Evolutionary conservation across 1,140 invertebrate genomes (phyloP).

Genomic region (Epicauta chinensis): DNA sequence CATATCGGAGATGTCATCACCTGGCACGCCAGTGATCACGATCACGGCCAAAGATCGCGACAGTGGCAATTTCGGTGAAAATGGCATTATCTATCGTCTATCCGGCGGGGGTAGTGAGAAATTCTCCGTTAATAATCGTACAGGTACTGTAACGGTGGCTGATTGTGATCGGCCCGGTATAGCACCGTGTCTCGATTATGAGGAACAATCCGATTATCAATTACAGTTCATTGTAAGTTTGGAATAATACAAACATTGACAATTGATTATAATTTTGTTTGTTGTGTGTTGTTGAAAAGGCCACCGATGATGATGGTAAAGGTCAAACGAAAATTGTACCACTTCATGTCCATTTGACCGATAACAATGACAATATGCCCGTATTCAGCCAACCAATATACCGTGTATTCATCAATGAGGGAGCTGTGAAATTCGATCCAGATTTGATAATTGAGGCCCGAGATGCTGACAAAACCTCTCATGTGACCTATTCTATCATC

Average conservation of each 20-base stretch:
- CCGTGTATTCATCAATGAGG: constrained; percentile 76
- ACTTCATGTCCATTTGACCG: constrained; percentile 68
- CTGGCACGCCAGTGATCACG: constrained; percentile 64
- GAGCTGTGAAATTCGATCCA: constrained; percentile 74
- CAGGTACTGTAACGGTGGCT: constrained; percentile 76
- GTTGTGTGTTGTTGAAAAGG: constrained; percentile 46
- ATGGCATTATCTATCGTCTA: constrained; percentile 77
- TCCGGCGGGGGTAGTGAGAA: constrained; percentile 77
- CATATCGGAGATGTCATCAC: constrained; percentile 65
- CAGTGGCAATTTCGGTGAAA: constrained; percentile 62
- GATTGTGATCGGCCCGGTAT: constrained; percentile 60
- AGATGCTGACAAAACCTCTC: constrained; percentile 75
- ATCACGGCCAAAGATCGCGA: constrained; percentile 80
- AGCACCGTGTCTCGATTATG: constrained; percentile 77
- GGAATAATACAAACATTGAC: constrained; percentile 3
- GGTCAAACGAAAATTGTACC: constrained; percentile 71
- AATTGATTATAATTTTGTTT: too few relatives aligned
- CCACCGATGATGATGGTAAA: constrained; percentile 75
- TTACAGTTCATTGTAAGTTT: constrained; percentile 71
- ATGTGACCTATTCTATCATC: constrained; percentile 68
- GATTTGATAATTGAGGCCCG: constrained; percentile 62
- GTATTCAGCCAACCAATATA: constrained; percentile 66
- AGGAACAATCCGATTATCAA: constrained; percentile 74
- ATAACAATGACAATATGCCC: constrained; percentile 84
- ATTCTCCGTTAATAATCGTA: constrained; percentile 73